A percentile compares a stretch with the other conserved stretches of the same genome.
Evolutionary conservation across 2,113 vertebrate genomes (phyloP).

Genomic region (Colistium nudipinnis): DNA sequence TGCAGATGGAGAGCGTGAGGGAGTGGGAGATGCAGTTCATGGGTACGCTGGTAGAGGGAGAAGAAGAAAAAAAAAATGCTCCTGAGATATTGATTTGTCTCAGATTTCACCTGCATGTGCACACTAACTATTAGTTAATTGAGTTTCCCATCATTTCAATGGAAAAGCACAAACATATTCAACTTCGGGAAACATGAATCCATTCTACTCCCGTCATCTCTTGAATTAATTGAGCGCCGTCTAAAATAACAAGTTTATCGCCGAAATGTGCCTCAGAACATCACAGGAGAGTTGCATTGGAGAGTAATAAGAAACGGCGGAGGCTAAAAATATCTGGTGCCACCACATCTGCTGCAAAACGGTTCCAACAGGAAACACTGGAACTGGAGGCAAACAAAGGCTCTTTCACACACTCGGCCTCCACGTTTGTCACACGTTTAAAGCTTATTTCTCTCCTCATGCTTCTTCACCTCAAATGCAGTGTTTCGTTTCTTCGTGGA

Average conservation of each 20-base stretch:
- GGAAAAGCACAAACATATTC: neutral
- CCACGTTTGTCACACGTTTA: too few relatives aligned
- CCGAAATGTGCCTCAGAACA: too few relatives aligned
- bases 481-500: neutral
- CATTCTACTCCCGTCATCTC: too few relatives aligned
- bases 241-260: too few relatives aligned
- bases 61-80: too few relatives aligned
- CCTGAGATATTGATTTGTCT: conserved; percentile 6
- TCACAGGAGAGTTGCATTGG: too few relatives aligned
- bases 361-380: conserved; percentile 13
- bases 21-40: conserved; percentile 99
- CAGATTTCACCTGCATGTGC: neutral
- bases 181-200: neutral
- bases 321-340: conserved; percentile 9
- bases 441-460: neutral
- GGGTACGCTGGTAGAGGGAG: conserved; percentile 83
- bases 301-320: too few relatives aligned
- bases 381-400: conserved; percentile 15
- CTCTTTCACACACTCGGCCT: neutral
- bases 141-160: too few relatives aligned
- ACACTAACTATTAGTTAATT: too few relatives aligned
- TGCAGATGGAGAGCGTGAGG: conserved; percentile 98
- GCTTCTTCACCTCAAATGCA: neutral
- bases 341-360: neutral
- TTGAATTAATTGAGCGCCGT: too few relatives aligned